Evolutionary conservation across 2,797 vertebrate species (phyloP), one percentile per base, ranked within the genome.

Genomic region (Periophthalmus magnuspinnatus): DNA sequence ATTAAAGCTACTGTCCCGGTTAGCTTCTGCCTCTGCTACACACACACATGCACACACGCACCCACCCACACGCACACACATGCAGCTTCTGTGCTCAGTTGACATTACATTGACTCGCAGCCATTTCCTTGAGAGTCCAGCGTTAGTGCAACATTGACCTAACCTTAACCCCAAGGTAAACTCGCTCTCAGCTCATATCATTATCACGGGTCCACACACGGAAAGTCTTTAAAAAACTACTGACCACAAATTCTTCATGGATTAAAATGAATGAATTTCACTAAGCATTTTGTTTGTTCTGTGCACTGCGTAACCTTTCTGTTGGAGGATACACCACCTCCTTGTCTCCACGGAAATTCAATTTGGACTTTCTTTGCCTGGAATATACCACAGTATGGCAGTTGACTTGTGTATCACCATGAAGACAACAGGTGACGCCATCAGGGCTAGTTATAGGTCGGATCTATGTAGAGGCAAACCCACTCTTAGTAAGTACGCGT

Each of bases 1-100:
- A 81, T 86, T 84, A 84, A 70, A 62, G 71, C 72, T 71, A 65
- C 68, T 75, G 58, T 67, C 70, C 84, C 54, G 76, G 64, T 82
- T 79, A 52, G 63, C 74, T 72, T 57, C 63, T 79, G 34, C 65
- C 28, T 58, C 6, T 17, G 59, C 68, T 38, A 55, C 3, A 68
- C 34, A 60, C 57, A 56, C 60, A 24, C 9, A 28, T 54, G 52
- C 38, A 54, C 36, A 64, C 48, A 65, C 47, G 61, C 33, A 65
- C 33, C 59, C 54, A 34, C n/a, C 61, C 6, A 56, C n/a, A 22
- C 10, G 68, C 56, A 68, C 10, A 60, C 45, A 68, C 66, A 66
- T 22, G 5, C 24, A 32, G 55, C 24, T 41, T 41, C 36, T 45
- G n/a, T 14, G 36, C 45, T 47, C 21, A 47, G 61, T 34, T 62